Evolutionary conservation across 2,113 vertebrate genomes (phyloP), one percentile per base, ranked within the genome.

Genomic region (Butorides virescens): DNA sequence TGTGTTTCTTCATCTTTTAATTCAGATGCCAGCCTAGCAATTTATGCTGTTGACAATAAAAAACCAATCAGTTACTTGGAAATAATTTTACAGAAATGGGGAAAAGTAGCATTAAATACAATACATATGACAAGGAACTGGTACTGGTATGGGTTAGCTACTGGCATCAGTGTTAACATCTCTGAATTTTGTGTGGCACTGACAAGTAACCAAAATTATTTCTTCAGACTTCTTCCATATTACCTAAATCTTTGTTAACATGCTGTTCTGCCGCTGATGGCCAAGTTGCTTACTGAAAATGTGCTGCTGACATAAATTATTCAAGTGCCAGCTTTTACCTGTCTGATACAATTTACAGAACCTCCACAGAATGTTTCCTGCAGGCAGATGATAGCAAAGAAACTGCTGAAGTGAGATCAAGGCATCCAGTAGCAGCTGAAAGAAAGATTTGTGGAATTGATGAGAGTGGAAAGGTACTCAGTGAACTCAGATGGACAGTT

Each of bases 281-380:
- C 76, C 73, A 78, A 66, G 83, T 67, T 87, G 39, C 83, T 92
- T 72, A 36, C 70, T 92, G 91, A 91, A 92, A 81, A 92, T 81
- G 39, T 92, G 76, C 84, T 85, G 52, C 86, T 92, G 49, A 66
- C 65, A 95, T 92, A 92, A 96, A 96, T 95, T 95, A 95, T 95
- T 95, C 62, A 92, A 77, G 52, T 74, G 18, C 76, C 77, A 89
- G 83, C 86, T 95, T 93, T 93, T 63, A 84, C 93, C 56, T 86
- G 76, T 74, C 89, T 89, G 52, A 70, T 91, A 52, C 52, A 91
- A 89, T 95, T 90, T 80, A 82, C 52, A 81, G 52, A 92, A 92
- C n/a, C n/a, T 80, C 79, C 65, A 77, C 47, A 77, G 2, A 7
- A 29, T 50, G 55, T 87, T 95, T 86, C 89, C 91, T 87, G 65